These are phyloP conservation scores for Aphis gossypii DNA, from an alignment of 1,140 invertebrate genomes.

Conservation along the genomic window DNA sequence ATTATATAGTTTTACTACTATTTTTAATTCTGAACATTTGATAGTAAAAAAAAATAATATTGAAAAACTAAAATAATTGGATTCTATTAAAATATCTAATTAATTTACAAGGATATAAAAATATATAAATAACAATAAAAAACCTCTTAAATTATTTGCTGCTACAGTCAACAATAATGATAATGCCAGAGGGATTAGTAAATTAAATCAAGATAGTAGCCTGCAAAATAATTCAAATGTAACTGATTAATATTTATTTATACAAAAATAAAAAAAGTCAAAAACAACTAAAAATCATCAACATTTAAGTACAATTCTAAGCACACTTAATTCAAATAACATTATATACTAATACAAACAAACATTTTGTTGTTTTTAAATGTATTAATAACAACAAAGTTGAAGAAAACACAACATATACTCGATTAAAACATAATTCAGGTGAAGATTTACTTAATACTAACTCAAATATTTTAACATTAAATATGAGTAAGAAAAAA, in stretches of 20 bases:
- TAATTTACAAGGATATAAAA: background rate
- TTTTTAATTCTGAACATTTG: conserved; percentile 21
- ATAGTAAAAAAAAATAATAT: background rate
- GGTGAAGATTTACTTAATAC: background rate
- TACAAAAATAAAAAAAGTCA: background rate
- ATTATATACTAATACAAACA: background rate
- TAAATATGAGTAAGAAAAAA: background rate
- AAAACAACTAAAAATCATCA: background rate
- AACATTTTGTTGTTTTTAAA: background rate
- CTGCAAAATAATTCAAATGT: background rate
- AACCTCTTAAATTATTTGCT: background rate
- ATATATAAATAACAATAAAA: background rate
- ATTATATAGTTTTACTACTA: background rate
- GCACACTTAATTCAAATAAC: background rate
- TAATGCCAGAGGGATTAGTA: too few relatives aligned
- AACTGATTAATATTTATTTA: too few relatives aligned
- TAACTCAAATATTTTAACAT: background rate
- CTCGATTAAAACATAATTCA: background rate
- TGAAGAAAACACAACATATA: background rate
- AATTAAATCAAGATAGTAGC: background rate
- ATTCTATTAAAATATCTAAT: background rate
- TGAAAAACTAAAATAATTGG: background rate
- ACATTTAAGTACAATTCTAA: background rate
- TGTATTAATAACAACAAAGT: background rate
- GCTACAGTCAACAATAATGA: background rate